Conservation (phyloP, 2,113 vertebrate genomes). For the Serilophus lunatus region DNA sequence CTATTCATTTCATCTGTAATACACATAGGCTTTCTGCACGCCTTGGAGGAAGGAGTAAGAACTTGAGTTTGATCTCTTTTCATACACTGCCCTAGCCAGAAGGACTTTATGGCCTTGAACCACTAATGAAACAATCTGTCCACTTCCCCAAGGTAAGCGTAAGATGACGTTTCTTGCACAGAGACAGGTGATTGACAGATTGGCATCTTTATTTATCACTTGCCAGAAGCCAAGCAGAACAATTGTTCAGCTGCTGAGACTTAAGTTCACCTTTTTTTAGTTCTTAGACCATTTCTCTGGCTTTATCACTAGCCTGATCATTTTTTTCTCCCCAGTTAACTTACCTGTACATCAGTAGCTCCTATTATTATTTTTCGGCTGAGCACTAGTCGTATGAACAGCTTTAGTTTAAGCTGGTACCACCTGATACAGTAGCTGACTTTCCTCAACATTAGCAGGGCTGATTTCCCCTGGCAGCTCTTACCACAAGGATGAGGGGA, state of each 20-base stretch:
- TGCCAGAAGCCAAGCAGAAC: neutral
- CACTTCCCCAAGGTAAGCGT: neutral
- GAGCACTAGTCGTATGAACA: neutral
- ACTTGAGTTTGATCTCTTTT: neutral
- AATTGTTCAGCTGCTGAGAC: neutral
- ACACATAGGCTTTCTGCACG: neutral
- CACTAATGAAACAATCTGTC: conserved; percentile 27
- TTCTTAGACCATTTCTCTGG: neutral
- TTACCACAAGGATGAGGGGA: neutral
- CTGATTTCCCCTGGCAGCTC: neutral
- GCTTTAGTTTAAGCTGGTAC: neutral
- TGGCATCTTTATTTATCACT: neutral
- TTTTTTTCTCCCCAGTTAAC: neutral
- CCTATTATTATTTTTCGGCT: neutral
- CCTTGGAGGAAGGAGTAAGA: neutral
- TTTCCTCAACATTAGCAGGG: neutral
- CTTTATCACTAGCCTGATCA: neutral
- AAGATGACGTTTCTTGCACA: neutral
- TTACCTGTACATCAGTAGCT: neutral
- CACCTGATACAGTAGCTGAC: neutral
- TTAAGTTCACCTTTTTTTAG: neutral
- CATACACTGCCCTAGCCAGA: neutral
- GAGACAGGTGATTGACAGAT: neutral
- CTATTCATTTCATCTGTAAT: neutral
- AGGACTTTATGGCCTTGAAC: conserved; percentile 7